Percentiles rank a stretch among this genome's conserved stretches.
Evolutionary conservation across 2,888 invertebrate species (phyloP).

Genomic region (Petrolisthes cinctipes): DNA sequence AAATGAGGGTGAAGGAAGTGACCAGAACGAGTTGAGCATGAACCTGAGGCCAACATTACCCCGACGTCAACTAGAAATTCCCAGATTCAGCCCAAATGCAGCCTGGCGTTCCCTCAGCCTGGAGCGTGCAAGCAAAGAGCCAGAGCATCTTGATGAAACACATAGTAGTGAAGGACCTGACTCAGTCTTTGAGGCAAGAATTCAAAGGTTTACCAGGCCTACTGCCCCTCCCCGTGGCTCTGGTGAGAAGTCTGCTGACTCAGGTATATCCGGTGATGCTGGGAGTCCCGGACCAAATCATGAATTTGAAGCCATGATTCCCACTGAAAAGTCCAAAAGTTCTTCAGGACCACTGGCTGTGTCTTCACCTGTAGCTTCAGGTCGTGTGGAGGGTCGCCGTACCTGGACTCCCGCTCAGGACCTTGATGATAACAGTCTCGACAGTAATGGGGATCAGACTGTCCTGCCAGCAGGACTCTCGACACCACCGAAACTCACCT

Average conservation of each 20-base stretch:
- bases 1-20: conserved; percentile 63
- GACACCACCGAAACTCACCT: conserved; percentile 67
- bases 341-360: conserved; percentile 66
- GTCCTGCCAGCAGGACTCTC: conserved; percentile 42
- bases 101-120: conserved; percentile 79
- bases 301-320: conserved; percentile 60
- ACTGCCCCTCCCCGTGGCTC: conserved; percentile 69
- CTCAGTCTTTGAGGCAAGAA: conserved; percentile 68
- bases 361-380: conserved; percentile 66
- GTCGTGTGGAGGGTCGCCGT: conserved; percentile 66
- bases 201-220: conserved; percentile 68
- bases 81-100: conserved; percentile 84
- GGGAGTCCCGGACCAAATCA: conserved; percentile 72
- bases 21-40: conserved; percentile 68
- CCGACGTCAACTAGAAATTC: conserved; percentile 81
- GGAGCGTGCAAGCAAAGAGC: conserved; percentile 51
- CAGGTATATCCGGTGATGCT: conserved; percentile 86
- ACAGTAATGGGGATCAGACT: conserved; percentile 70
- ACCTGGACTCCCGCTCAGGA: conserved; percentile 89
- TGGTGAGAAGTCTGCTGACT: conserved; percentile 81
- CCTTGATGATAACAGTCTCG: conserved; percentile 76
- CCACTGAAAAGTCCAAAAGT: conserved; percentile 55
- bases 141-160: conserved; percentile 48
- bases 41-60: conserved; percentile 84
- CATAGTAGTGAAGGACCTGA: conserved; percentile 69